Evolutionary conservation across 2,113 vertebrate species (phyloP), one percentile per base, ranked within the genome.

Genomic region (Callocephalon fimbriatum): DNA sequence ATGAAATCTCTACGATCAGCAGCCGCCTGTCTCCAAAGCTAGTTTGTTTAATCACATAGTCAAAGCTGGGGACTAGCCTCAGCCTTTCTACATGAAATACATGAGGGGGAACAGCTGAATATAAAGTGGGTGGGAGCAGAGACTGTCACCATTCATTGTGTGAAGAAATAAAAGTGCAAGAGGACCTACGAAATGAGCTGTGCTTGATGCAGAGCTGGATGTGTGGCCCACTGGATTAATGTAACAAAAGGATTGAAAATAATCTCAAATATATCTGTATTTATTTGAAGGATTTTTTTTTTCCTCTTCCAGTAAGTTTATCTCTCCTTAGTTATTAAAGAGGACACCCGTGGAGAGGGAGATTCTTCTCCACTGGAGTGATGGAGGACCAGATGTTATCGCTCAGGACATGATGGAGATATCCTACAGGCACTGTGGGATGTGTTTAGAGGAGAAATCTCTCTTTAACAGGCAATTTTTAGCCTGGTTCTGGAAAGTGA

Each of bases 221-320:
- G 16, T 25, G 2, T 15, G 37, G 7, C 51, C 66, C 15, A 14
- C 1, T 44, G 11, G 18, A 35, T 54, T 42, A 42, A 7, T 13
- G 29, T 56, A 42, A 40, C 5, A 68, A 58, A 83, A 88, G 6
- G 4, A 37, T 8, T 48, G 31, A 68, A 92, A 88, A 79, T 4
- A 40, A 7, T 2, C 44, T 26, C 12, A 82, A 47, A 48, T 58
- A 8, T 11, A 15, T 16, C 10, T 40, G 12, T 8, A 42, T n/a
- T 58, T 1, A 0, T 56, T 48, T 20, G 19, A 3, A 26, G 3
- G 1, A 13, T 7, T 32, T 53, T 48, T 37, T 5, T 32, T 37
- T 38, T 37, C 31, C 6, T 9, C 25, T 48, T 38, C 21, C 6
- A 17, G 0, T 22, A 1, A 6, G 7, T 29, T 93, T 91, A 3